These are phyloP conservation scores for Tetranychus truncatus DNA, from an alignment of 2,888 invertebrate species.

Conservation along the genomic window DNA sequence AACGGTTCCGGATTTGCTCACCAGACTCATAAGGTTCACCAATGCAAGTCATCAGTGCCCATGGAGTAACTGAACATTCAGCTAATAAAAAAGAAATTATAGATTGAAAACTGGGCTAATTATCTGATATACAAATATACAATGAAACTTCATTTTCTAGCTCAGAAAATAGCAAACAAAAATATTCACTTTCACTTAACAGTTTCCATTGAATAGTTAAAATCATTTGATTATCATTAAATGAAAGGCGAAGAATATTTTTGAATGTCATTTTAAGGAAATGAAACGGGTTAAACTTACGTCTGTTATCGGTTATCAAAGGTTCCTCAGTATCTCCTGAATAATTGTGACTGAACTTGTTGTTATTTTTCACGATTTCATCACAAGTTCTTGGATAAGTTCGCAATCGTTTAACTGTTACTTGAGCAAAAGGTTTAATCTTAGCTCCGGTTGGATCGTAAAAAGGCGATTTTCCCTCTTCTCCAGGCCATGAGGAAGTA, in stretches of 20 bases:
- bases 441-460: constrained; percentile 53
- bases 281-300: neutral
- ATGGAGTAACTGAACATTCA: constrained; percentile 27
- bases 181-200: neutral
- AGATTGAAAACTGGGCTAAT: too few relatives aligned
- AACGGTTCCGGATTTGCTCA: constrained; percentile 24
- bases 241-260: too few relatives aligned
- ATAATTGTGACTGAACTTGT: neutral
- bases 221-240: neutral
- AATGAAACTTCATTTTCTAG: too few relatives aligned
- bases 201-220: neutral
- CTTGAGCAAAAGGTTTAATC: constrained; percentile 70
- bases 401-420: constrained; percentile 58
- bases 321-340: neutral
- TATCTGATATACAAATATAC: too few relatives aligned
- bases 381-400: constrained; percentile 58
- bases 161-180: neutral
- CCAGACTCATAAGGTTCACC: constrained; percentile 48
- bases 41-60: constrained; percentile 26
- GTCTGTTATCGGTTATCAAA: neutral
- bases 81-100: constrained; percentile 12
- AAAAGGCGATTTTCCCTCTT: constrained; percentile 74
- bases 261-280: neutral
- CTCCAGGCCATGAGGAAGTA: constrained; percentile 60
- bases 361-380: constrained; percentile 15